Evolutionary conservation across 2,888 invertebrate genomes (phyloP).

Genomic region (Volucella zonaria): DNA sequence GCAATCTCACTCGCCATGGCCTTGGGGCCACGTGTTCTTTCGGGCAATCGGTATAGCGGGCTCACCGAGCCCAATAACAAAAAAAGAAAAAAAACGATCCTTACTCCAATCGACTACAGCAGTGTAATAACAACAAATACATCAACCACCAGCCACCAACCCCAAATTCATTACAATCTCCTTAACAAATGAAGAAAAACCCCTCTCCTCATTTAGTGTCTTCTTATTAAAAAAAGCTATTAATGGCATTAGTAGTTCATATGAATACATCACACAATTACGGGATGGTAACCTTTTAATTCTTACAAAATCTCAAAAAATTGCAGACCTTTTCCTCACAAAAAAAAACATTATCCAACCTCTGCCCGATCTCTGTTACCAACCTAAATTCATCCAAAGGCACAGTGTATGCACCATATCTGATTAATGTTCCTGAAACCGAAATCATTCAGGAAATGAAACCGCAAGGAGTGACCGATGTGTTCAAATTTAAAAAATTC

Average conservation of each 20-base stretch:
- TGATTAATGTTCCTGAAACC: slow-evolving; percentile 3
- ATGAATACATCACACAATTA: slow-evolving; percentile 10
- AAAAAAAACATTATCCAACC: slow-evolving; percentile 6
- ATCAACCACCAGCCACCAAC: background rate
- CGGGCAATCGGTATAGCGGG: slow-evolving; percentile 8
- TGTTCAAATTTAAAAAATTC: no score
- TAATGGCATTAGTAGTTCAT: background rate
- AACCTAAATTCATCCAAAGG: slow-evolving; percentile 11
- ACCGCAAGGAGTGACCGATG: slow-evolving; percentile 4
- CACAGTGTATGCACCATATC: slow-evolving; percentile 12
- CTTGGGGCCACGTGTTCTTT: slow-evolving; percentile 4
- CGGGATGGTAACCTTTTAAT: slow-evolving; percentile 16
- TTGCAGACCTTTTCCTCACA: background rate
- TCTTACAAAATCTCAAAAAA: slow-evolving; percentile 2
- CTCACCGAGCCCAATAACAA: slow-evolving; percentile 3
- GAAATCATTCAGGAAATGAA: slow-evolving; percentile 7
- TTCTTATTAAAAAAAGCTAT: slow-evolving; percentile 17
- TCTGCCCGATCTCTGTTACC: slow-evolving; percentile 15
- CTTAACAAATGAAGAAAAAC: slow-evolving; percentile 2
- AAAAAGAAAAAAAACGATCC: slow-evolving; percentile 2
- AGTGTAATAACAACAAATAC: background rate
- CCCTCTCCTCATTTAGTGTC: background rate
- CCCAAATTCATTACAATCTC: slow-evolving; percentile 19
- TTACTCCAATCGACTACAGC: background rate
- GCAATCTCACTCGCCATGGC: background rate